Evolutionary conservation across 2,888 invertebrate genomes (phyloP), one percentile per base, ranked within the genome.

Genomic region (Drosophila bunnanda): DNA sequence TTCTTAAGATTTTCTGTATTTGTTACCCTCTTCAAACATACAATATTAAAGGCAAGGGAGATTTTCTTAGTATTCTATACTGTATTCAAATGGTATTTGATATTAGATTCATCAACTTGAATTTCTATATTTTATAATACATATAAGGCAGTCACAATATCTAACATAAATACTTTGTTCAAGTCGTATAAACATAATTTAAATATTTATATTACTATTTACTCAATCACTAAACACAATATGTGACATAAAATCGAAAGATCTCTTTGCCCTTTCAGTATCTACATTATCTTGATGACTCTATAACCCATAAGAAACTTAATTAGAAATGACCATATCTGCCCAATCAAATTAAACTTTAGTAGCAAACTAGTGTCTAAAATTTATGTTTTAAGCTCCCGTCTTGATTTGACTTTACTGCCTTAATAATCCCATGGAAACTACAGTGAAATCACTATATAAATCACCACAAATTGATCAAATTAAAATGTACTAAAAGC

Each of bases 401-500:
- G 5, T 20, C n/a, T 43, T 9, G 30, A 36, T 9, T 34, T 10
- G 13, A 54, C 13, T 70, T 54, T 38, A 59, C 41, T 22, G 15
- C 32, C 12, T 22, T 43, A 32, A 25, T 55, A 70, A 55, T 43
- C 25, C 13, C 39, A 55, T n/a, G 25, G 8, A 39, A 59, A 73
- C 48, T 38, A 50, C 46, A n/a, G 12, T 10, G 38, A 9, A 48
- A 32, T 30, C 10, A 10, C 22, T 36, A 7, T 28, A 67, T 76
- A 68, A 71, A 76, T 53, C 22, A 70, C 39, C 6, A 12, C 34
- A 66, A 70, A 72, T 71, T 75, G 68, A 77, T 70, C 66, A 59
- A 79, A 71, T 85, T 65, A 73, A 81, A 79, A 73, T 46, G 54
- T 57, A 74, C 48, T 75, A 62, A 75, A 70, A 62, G 58, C 46